Evolutionary conservation across 2,888 invertebrate genomes (phyloP).

Genomic region (Brenthis ino): DNA sequence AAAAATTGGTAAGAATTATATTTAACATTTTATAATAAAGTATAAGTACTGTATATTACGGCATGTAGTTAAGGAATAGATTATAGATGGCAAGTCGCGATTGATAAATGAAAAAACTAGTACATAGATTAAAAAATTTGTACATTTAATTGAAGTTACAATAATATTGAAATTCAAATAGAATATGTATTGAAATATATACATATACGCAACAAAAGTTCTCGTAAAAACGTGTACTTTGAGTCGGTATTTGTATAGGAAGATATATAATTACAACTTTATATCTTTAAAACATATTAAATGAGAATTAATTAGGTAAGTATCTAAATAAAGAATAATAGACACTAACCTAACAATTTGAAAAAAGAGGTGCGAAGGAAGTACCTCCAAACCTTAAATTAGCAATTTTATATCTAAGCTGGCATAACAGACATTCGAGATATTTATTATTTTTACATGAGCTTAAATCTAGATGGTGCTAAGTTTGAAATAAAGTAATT

Average conservation of each 20-base stretch:
- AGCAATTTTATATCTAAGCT: neutral
- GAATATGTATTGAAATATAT: constrained; percentile 1
- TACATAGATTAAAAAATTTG: constrained; percentile 56
- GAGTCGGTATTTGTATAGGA: neutral
- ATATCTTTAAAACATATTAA: neutral
- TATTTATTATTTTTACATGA: constrained; percentile 1
- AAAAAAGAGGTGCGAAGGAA: neutral
- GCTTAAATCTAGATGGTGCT: neutral
- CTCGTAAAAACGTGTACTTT: neutral
- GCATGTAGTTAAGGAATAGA: neutral
- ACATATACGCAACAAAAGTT: constrained; percentile 9
- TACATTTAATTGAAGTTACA: constrained; percentile 51
- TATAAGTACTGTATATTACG: too few relatives aligned
- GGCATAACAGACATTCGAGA: neutral
- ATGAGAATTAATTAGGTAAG: neutral
- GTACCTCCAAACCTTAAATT: neutral
- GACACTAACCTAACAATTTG: neutral
- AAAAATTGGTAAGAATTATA: too few relatives aligned
- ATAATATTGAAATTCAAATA: constrained; percentile 17
- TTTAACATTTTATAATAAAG: too few relatives aligned
- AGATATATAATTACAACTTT: constrained; percentile 1
- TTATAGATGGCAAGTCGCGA: neutral
- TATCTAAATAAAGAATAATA: too few relatives aligned
- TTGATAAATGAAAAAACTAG: constrained; percentile 44
- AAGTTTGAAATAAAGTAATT: neutral